Conservation (phyloP, 2,888 invertebrate genomes). For the Orchesella flavescens region DNA sequence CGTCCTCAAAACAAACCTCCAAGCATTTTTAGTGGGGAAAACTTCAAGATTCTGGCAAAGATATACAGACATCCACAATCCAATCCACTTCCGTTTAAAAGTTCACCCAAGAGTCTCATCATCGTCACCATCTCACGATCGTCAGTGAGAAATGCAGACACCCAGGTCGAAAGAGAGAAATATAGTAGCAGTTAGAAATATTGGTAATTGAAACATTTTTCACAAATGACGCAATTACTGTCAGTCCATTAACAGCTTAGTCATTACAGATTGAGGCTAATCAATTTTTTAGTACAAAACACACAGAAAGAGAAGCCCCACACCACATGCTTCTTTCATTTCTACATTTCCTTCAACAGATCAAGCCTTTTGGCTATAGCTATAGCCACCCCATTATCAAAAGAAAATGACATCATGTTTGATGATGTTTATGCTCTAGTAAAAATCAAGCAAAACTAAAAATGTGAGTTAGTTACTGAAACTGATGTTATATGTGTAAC, state of each 20-base stretch:
- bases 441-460: constrained; percentile 28
- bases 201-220: constrained; percentile 40
- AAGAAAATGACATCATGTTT: constrained; percentile 34
- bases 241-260: constrained; percentile 45
- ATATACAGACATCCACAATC: no score
- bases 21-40: constrained; percentile 13
- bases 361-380: background rate
- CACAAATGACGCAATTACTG: constrained; percentile 47
- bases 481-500: background rate
- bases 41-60: constrained; percentile 43
- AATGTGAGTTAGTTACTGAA: constrained; percentile 24
- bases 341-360: constrained; percentile 4
- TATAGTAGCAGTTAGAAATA: constrained; percentile 4
- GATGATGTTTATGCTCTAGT: constrained; percentile 49
- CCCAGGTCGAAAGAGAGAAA: no score
- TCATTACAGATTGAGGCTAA: constrained; percentile 55
- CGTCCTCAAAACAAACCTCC: no score
- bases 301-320: background rate
- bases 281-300: constrained; percentile 26
- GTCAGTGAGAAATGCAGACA: no score
- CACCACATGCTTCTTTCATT: constrained; percentile 32
- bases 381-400: constrained; percentile 10
- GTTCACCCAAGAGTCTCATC: no score
- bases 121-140: no score
- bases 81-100: no score